These are phyloP conservation scores for Calycopis cecrops DNA, from an alignment of 1,140 invertebrate species.

Conservation along the genomic window DNA sequence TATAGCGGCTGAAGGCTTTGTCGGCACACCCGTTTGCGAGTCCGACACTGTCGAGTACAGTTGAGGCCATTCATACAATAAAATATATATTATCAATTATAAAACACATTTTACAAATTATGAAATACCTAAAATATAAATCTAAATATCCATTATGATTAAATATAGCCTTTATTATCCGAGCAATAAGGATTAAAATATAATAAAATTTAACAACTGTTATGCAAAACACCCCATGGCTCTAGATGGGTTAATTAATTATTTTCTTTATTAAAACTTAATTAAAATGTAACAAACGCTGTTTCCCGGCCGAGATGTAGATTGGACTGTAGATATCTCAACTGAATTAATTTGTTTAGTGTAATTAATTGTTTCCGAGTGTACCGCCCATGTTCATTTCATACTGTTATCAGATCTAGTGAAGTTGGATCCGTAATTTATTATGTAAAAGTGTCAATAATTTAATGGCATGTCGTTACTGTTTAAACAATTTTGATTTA, in stretches of 20 bases:
- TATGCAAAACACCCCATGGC: slow-evolving; percentile 15
- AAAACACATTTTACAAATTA: too few species aligned
- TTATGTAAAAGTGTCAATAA: background rate
- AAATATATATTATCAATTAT: too few species aligned
- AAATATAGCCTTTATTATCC: background rate
- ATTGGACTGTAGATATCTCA: slow-evolving; percentile 29
- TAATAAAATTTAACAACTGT: slow-evolving; percentile 9
- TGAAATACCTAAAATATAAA: too few species aligned
- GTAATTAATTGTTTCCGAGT: slow-evolving; percentile 20
- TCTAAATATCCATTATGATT: too few species aligned
- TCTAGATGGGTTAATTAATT: slow-evolving; percentile 32
- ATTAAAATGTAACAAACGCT: slow-evolving; percentile 32
- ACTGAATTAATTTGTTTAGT: slow-evolving; percentile 30
- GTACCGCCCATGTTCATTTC: slow-evolving; percentile 1
- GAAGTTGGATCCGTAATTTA: background rate
- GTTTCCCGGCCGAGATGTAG: slow-evolving; percentile 22
- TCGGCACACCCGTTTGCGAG: too few species aligned
- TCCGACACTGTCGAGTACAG: too few species aligned
- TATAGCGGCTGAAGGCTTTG: too few species aligned
- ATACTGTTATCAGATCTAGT: slow-evolving; percentile 1
- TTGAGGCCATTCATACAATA: too few species aligned
- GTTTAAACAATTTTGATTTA: background rate
- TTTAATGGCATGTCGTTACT: background rate
- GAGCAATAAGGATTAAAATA: slow-evolving; percentile 6
- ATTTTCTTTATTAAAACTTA: slow-evolving; percentile 36